Evolutionary conservation across 2,797 vertebrate species (phyloP), one percentile per base, ranked within the genome.

Genomic region (Arctocebus calabarensis): DNA sequence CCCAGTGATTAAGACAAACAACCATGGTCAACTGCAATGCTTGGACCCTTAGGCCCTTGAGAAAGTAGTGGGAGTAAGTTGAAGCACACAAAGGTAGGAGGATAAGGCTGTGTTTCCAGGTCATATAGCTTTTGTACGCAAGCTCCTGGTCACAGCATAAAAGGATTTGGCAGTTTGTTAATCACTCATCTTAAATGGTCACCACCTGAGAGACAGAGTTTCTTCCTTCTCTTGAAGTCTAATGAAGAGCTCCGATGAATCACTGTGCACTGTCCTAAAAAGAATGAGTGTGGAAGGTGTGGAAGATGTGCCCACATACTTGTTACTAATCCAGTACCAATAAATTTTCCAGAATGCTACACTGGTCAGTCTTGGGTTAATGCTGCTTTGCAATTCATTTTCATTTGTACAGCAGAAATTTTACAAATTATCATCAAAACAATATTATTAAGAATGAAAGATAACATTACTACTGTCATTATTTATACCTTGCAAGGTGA

Each of bases 361-460:
- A 70, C 48, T 27, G 1, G 25, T 45, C 37, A 25, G 1, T n/a
- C 22, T 92, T 96, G 19, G 43, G 7, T 71, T 40, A 88, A 10
- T 40, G n/a, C 43, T 82, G 7, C 68, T 96, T 91, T 86, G n/a
- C 11, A 86, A 94, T 48, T 75, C 40, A 62, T 78, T 19, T 85
- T 82, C 45, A 62, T 79, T 79, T 84, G 27, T 29, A 82, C 61
- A 73, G 81, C 37, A 88, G 34, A 66, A 23, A 88, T 19, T 59
- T 25, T 40, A 64, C 9, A 84, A 37, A 61, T 91, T 84, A 61
- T 68, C 79, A 90, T 5, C 27, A 32, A 88, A 91, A 87, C 4
- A 91, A 57, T 7, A 95, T 8, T 48, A 40, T 45, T 22, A 82
- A 82, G 20, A 16, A 13, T 86, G 22, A 92, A 84, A 62, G n/a